phyloP scores from a whole-genome alignment of 2,113 vertebrate genomes.

The Lichenostomus cassidix region DNA sequence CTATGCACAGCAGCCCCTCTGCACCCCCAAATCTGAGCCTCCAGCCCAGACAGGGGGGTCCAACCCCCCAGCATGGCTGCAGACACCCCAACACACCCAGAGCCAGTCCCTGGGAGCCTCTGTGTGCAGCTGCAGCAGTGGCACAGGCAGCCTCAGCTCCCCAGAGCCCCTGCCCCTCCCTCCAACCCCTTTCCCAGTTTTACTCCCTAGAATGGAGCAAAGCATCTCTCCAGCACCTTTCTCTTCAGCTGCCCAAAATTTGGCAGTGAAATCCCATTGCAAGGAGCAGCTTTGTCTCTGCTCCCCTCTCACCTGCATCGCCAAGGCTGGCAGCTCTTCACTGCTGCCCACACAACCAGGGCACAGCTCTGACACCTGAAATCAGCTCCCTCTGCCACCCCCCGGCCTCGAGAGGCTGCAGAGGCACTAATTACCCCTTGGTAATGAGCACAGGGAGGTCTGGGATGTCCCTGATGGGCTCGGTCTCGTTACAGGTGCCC shows the following conservation, averaged over 20 bases:
- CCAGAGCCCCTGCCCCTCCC: not conserved
- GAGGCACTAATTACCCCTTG: not conserved
- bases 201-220: not conserved
- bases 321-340: not conserved
- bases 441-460: rapidly evolving
- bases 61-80: not conserved
- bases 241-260: not conserved
- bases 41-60: not conserved
- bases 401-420: rapidly evolving
- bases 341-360: rapidly evolving
- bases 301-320: not conserved
- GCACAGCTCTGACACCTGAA: not conserved
- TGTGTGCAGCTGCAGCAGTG: not conserved
- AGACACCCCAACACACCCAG: not conserved
- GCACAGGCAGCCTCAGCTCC: rapidly evolving
- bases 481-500: rapidly evolving
- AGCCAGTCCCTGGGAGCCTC: not conserved
- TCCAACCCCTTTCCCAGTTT: not conserved
- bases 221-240: not conserved
- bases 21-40: not conserved
- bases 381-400: not conserved
- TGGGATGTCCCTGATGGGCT: not conserved
- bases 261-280: not conserved
- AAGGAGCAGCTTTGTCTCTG: not conserved
- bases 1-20: rapidly evolving